Conservation (phyloP, 2,888 invertebrate genomes). For the Meteorus colon region DNA sequence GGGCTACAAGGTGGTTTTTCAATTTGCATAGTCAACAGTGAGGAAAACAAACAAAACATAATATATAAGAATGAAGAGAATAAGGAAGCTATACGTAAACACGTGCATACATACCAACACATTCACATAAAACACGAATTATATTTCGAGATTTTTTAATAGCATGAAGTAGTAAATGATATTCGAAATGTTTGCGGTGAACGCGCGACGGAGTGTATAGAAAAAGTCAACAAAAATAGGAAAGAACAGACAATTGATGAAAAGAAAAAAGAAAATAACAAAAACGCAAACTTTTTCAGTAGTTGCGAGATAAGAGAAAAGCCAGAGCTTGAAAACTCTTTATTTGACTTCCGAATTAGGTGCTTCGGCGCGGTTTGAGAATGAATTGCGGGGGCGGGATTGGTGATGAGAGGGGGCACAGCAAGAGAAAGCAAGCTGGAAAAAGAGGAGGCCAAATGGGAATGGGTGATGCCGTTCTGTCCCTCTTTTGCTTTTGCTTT, state of each 20-base stretch:
- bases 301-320: constrained; percentile 47
- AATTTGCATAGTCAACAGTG: constrained; percentile 15
- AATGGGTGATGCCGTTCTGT: constrained; percentile 21
- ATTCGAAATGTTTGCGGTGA: not conserved
- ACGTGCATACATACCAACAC: not conserved
- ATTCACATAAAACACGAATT: not conserved
- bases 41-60: constrained; percentile 1
- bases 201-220: not conserved
- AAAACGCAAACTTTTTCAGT: constrained; percentile 43
- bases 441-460: not conserved
- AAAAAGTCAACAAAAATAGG: not conserved
- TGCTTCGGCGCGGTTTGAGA: constrained; percentile 64
- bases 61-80: constrained; percentile 1
- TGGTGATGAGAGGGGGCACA: constrained; percentile 1
- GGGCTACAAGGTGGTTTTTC: constrained; percentile 8
- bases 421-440: constrained; percentile 34
- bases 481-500: constrained; percentile 13
- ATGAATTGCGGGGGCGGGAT: constrained; percentile 55
- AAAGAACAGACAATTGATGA: not conserved
- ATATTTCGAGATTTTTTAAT: not conserved
- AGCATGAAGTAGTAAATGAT: not conserved
- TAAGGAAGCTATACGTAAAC: not conserved
- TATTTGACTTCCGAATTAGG: constrained; percentile 68
- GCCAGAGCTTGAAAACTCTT: constrained; percentile 55
- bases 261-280: constrained; percentile 34